A percentile compares a stretch with the other conserved stretches of the same genome.
Conservation (phyloP, 1,140 invertebrate species). For the Drosophila busckii region DNA sequence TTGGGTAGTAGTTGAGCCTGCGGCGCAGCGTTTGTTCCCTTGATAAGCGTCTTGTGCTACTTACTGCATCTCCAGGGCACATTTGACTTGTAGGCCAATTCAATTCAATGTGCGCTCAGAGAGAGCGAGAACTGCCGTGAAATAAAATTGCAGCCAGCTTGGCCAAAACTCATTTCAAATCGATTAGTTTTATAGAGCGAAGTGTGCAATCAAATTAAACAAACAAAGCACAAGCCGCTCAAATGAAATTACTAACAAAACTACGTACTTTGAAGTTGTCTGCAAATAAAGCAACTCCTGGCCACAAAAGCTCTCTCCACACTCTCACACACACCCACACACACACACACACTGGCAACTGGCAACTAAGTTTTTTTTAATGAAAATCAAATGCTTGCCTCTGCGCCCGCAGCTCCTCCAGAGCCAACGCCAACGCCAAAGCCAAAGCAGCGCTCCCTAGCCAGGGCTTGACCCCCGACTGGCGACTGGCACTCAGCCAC, state of each 20-base stretch:
- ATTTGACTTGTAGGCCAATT: constrained; percentile 14
- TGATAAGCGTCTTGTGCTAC: constrained; percentile 3
- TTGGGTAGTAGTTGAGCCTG: too few relatives aligned
- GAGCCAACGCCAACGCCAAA: not conserved
- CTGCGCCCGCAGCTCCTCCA: constrained; percentile 6
- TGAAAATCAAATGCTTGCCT: constrained; percentile 52
- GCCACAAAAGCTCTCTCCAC: too few relatives aligned
- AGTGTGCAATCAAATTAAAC: not conserved
- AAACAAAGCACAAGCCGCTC: not conserved
- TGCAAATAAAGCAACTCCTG: constrained; percentile 28
- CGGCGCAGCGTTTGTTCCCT: not conserved
- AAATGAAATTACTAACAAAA: too few relatives aligned
- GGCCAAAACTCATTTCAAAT: too few relatives aligned
- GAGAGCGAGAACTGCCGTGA: constrained; percentile 24
- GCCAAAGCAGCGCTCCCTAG: too few relatives aligned
- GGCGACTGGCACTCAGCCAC: constrained; percentile 11
- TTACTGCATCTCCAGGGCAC: constrained; percentile 39
- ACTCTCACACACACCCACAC: too few relatives aligned
- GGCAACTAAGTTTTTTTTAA: constrained; percentile 46
- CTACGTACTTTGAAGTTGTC: too few relatives aligned
- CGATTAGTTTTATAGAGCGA: too few relatives aligned
- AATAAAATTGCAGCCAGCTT: too few relatives aligned
- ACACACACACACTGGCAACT: too few relatives aligned
- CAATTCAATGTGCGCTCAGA: constrained; percentile 7
- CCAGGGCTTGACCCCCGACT: not conserved